phyloP scores from a whole-genome alignment of 2,113 vertebrate genomes.

The Telmatochromis brichardi region DNA sequence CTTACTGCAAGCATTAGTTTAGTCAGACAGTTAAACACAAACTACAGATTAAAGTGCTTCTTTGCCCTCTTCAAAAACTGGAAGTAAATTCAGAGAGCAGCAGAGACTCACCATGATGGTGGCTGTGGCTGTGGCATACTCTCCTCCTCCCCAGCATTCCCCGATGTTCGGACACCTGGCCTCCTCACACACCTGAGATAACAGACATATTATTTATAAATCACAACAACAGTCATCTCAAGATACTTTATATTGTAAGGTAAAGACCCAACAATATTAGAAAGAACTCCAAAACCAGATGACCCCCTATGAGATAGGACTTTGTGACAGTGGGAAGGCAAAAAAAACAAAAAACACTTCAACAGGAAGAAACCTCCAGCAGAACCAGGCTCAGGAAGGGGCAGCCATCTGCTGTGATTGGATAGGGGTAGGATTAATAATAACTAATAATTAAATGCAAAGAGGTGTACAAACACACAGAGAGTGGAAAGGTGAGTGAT shows the following conservation, averaged over 20 bases:
- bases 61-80: neutral
- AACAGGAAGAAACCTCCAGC: neutral
- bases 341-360: neutral
- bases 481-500: neutral
- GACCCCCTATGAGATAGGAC: neutral
- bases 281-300: neutral
- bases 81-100: neutral
- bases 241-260: neutral
- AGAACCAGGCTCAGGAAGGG: neutral
- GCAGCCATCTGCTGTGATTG: neutral
- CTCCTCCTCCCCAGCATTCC: constrained; percentile 96
- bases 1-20: neutral
- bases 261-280: neutral
- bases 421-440: neutral
- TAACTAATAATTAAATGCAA: neutral
- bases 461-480: neutral
- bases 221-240: accelerated
- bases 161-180: constrained; percentile 97
- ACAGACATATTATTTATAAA: neutral
- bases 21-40: neutral
- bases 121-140: constrained; percentile 89
- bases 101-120: constrained; percentile 90
- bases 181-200: constrained; percentile 90
- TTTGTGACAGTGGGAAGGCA: neutral
- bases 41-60: neutral